Evolutionary conservation across 2,888 invertebrate genomes (phyloP), one percentile per base, ranked within the genome.

Genomic region (Aphrophora alni): DNA sequence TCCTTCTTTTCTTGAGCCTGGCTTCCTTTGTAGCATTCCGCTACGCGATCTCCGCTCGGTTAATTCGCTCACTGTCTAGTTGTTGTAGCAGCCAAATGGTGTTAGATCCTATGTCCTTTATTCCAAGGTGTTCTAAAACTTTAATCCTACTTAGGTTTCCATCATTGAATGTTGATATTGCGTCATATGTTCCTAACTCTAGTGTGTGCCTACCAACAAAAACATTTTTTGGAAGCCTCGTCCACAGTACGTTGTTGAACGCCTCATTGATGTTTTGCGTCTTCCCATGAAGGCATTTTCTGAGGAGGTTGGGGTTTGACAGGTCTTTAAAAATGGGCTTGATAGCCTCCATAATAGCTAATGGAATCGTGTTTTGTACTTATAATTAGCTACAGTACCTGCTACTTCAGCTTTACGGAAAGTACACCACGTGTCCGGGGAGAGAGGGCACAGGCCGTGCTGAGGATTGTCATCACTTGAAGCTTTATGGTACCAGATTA

Each of bases 261-360:
- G n/a, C 12, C n/a, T 77, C 69, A 24, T 77, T 77, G 0, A 27
- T 10, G 25, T 68, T 77, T 38, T 77, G 77, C 5, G 69, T 77
- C 26, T 38, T 75, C 44, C 75, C 75, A 75, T 75, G 75, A 17
- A 75, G 51, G 21, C 75, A 75, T 51, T 75, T 75, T 24, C 51
- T 44, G 12, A 75, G 51, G 8, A 75, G 75, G 21, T 26, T 44
- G 8, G 44, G 10, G 14, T 14, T 21, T 7, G 51, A 44, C 14
- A 75, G 75, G 26, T 38, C 51, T 44, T 75, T 21, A 51, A 8
- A 44, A 44, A 75, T 51, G 4, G 51, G 17, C 7, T 75, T 75
- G 1, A 75, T 44, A 25, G 2, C 4, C 12, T 21, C 26, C 75
- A 44, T 75, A 44, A 75, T 10, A 12, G 24, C 25, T 17, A 1